phyloP scores from a whole-genome alignment of 1,140 invertebrate species.

The Diorhabda sublineata region DNA sequence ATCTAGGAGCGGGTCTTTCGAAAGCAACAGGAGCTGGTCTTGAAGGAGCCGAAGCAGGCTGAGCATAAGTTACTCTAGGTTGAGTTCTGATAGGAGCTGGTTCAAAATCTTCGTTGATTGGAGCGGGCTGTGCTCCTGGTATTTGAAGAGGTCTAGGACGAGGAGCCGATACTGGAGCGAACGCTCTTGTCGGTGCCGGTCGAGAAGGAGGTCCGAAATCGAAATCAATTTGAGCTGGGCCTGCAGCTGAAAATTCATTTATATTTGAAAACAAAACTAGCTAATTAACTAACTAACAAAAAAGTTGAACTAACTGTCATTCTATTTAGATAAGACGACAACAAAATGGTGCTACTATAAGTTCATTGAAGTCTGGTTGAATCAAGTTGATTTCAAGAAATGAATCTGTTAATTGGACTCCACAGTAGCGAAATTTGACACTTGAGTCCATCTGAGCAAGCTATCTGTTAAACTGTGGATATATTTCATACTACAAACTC shows the following conservation, averaged over 20 bases:
- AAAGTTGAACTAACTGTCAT: too few relatives aligned
- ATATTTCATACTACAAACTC: too few relatives aligned
- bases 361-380: too few relatives aligned
- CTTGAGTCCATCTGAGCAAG: too few relatives aligned
- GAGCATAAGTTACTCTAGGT: constrained; percentile 18
- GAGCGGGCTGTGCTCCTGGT: constrained; percentile 37
- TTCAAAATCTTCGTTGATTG: constrained; percentile 17
- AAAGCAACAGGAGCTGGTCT: neutral
- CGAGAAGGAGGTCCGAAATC: constrained; percentile 30
- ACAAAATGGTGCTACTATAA: too few relatives aligned
- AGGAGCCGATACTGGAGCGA: constrained; percentile 27
- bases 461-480: too few relatives aligned
- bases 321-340: too few relatives aligned
- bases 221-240: constrained; percentile 26
- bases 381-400: too few relatives aligned
- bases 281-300: too few relatives aligned
- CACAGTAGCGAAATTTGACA: too few relatives aligned
- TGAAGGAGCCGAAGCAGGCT: constrained; percentile 8
- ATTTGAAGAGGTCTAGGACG: constrained; percentile 42
- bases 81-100: constrained; percentile 25
- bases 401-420: too few relatives aligned
- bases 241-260: constrained; percentile 14
- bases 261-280: neutral
- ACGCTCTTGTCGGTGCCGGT: constrained; percentile 32
- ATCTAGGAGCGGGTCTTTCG: constrained; percentile 28